Conservation (phyloP, 1,140 invertebrate species). For the Bombus soroeensis region DNA sequence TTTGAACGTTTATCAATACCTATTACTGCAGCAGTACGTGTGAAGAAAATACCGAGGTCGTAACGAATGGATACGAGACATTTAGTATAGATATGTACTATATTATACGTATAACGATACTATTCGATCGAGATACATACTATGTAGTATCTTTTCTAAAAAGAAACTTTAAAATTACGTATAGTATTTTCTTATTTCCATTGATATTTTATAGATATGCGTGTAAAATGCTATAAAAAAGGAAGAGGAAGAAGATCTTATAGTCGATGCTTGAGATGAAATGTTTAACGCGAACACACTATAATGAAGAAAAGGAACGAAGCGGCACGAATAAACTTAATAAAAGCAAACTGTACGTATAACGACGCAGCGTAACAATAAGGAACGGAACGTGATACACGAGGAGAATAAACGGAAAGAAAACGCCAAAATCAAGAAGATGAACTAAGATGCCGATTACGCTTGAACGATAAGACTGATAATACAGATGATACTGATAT, state of each 20-base stretch:
- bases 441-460: not conserved
- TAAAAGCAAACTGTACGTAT: not conserved
- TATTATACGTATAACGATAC: not conserved
- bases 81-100: no score
- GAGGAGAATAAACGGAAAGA: not conserved
- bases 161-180: not conserved
- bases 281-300: not conserved
- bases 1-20: not conserved
- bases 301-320: not conserved
- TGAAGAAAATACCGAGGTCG: not conserved
- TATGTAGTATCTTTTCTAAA: not conserved
- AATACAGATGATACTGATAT: not conserved
- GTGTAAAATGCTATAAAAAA: not conserved
- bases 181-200: not conserved
- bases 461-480: not conserved
- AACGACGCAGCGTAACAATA: not conserved
- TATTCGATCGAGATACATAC: not conserved
- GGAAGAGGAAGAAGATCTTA: not conserved
- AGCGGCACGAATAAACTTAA: not conserved
- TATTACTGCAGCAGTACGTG: no score
- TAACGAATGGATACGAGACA: not conserved
- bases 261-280: not conserved
- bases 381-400: not conserved
- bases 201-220: not conserved
- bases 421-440: not conserved